Evolutionary conservation across 1,140 invertebrate species (phyloP), one percentile per base, ranked within the genome.

Genomic region (Triops longicaudatus): DNA sequence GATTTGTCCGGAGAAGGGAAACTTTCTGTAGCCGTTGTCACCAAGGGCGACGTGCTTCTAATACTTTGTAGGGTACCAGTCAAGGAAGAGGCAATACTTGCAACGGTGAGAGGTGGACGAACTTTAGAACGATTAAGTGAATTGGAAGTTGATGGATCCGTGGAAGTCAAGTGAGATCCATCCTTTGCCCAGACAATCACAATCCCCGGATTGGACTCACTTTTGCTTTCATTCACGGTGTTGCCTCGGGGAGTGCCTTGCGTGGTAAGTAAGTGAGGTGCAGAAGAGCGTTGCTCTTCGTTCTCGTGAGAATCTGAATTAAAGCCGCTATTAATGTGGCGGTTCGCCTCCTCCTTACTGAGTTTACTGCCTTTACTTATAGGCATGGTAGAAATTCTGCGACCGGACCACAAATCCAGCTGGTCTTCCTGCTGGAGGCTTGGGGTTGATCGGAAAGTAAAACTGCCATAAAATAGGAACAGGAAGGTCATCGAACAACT

Each of bases 401-500:
- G 50, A 63, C 50, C 50, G 6, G 50, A 63, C 50, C 50, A 63
- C n/a, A 63, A 63, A n/a, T 63, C 50, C 14, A 63, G 50, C n/a
- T 63, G 50, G 0, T 63, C 10, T 14, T 63, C 17, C 50, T 63
- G 50, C 7, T 7, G 31, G 31, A 37, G 31, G 50, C 50, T 17
- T 63, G 50, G n/a, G 22, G 14, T 22, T n/a, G 14, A 22, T 17
- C 50, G 50, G n/a, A 63, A 63, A 63, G 50, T 63, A 22, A 63
- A 22, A 63, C 17, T 63, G 50, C 50, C 50, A 22, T 63, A 63
- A 63, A 63, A 63, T 5, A 63, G 50, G 50, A 63, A 63, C 22
- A 63, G 50, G 50, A 63, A 63, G 50, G 50, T 63, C 50, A 63
- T 63, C 22, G 50, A 63, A 22, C 17, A 63, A 63, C 50, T 63